phyloP scores from a whole-genome alignment of 2,888 invertebrate species.

The Protodeltote pygarga region DNA sequence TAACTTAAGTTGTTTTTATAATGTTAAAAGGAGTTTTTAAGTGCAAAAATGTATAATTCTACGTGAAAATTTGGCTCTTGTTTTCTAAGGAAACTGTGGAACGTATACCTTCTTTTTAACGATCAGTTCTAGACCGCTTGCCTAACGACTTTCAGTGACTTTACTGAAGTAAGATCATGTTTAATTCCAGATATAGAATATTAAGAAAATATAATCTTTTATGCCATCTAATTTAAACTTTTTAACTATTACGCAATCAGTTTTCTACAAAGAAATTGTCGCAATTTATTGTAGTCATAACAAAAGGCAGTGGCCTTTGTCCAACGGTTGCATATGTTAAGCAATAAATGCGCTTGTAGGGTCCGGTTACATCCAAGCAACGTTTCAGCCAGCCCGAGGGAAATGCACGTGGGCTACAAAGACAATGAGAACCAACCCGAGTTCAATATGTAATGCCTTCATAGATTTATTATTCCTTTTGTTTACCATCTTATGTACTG shows the following conservation, averaged over 20 bases:
- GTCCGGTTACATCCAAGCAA: conserved; percentile 46
- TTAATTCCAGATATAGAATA: too few species aligned
- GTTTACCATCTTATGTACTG: conserved; percentile 35
- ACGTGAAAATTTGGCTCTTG: conserved; percentile 7
- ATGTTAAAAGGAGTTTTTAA: conserved; percentile 29
- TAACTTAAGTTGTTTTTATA: conserved; percentile 28
- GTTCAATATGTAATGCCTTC: conserved; percentile 48
- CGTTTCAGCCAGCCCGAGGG: conserved; percentile 56
- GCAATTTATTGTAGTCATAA: conserved; percentile 37
- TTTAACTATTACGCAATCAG: too few species aligned
- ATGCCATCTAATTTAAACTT: too few species aligned
- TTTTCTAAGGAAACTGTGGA: conserved; percentile 4
- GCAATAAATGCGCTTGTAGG: conserved; percentile 28
- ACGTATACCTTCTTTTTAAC: conserved; percentile 8
- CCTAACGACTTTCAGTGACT: too few species aligned
- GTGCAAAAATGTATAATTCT: conserved; percentile 24
- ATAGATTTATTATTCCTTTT: conserved; percentile 47
- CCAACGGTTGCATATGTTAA: conserved; percentile 32
- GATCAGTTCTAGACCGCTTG: too few species aligned
- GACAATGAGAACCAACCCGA: conserved; percentile 53
- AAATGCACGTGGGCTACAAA: conserved; percentile 62
- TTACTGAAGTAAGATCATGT: too few species aligned
- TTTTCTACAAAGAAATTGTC: conserved; percentile 11
- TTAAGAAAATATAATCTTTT: too few species aligned
- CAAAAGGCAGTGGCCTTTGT: conserved; percentile 35